phyloP scores from a whole-genome alignment of 2,888 invertebrate species.

The Agelastica alni region DNA sequence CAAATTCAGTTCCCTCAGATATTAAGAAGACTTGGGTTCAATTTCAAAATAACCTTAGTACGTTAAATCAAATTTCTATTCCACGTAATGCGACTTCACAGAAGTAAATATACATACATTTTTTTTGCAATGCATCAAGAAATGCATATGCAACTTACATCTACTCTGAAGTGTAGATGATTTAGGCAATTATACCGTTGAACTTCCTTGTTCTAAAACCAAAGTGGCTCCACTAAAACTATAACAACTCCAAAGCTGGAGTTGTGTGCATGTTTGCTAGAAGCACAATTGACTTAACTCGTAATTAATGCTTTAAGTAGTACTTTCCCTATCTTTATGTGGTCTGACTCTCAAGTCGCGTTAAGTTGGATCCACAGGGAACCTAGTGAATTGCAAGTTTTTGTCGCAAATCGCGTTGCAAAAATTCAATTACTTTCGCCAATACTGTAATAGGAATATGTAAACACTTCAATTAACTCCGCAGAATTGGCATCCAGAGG shows the following conservation, averaged over 20 bases:
- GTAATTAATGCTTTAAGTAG: conserved; percentile 1
- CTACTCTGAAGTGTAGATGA: background rate
- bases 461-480: background rate
- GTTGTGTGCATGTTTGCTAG: conserved; percentile 19
- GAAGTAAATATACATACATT: too few species aligned
- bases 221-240: conserved; percentile 24
- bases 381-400: background rate
- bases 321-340: background rate
- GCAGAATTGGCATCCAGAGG: too few species aligned
- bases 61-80: conserved; percentile 16
- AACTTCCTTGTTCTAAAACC: conserved; percentile 28
- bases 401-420: background rate
- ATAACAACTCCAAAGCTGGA: conserved; percentile 26
- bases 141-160: conserved; percentile 10
- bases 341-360: background rate
- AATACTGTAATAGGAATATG: background rate
- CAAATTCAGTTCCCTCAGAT: too few species aligned
- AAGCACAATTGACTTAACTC: background rate
- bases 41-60: conserved; percentile 1
- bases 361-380: background rate
- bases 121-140: background rate
- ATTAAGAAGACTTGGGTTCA: conserved; percentile 7
- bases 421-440: background rate
- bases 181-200: conserved; percentile 1
- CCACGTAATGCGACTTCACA: conserved; percentile 10